Evolutionary conservation across 2,888 invertebrate genomes (phyloP).

Genomic region (Byasa hedistus): DNA sequence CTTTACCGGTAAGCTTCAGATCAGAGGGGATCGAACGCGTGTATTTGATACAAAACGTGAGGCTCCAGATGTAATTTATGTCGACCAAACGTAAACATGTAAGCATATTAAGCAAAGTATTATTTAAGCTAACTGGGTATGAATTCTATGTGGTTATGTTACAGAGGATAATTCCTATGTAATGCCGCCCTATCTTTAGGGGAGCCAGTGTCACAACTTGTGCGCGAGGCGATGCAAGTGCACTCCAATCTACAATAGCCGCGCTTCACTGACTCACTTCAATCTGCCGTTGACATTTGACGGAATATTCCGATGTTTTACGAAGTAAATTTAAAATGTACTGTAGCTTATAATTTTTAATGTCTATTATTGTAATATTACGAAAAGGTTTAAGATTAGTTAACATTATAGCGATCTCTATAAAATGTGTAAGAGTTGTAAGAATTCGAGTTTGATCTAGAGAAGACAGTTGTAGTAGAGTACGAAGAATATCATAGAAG

Average conservation of each 20-base stretch:
- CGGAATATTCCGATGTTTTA: constrained; percentile 30
- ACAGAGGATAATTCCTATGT: constrained; percentile 20
- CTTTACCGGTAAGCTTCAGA: no score
- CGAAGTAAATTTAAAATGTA: neutral
- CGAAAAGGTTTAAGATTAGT: no score
- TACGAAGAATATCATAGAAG: no score
- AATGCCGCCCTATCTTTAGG: constrained; percentile 23
- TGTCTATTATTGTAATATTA: neutral
- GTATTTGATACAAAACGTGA: no score
- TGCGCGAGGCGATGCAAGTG: constrained; percentile 26
- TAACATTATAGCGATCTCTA: no score
- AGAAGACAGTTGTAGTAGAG: no score
- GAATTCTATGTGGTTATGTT: neutral
- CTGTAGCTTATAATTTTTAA: neutral
- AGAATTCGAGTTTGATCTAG: no score
- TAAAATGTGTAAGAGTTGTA: no score
- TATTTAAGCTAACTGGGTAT: neutral
- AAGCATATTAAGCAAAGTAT: neutral
- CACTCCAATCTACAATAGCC: constrained; percentile 16
- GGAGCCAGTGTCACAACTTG: constrained; percentile 28
- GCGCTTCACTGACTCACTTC: constrained; percentile 31
- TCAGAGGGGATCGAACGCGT: no score
- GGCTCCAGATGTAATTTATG: no score
- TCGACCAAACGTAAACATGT: neutral
- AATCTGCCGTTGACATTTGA: constrained; percentile 35